A percentile compares a stretch with the other conserved stretches of the same genome.
Evolutionary conservation across 2,888 invertebrate species (phyloP).

Genomic region (Oscheius onirici): DNA sequence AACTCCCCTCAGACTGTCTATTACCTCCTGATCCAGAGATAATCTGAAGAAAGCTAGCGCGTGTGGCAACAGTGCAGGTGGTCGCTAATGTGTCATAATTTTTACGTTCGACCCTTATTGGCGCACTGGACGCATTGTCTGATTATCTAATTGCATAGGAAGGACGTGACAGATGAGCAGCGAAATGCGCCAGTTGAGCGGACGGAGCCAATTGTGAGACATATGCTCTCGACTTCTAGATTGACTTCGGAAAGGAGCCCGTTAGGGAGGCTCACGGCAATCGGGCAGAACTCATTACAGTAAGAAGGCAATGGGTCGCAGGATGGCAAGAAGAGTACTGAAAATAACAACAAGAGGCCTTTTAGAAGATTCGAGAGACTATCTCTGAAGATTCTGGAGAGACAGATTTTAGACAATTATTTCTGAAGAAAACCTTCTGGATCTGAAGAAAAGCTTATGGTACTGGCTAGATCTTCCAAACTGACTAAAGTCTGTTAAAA

Average conservation of each 20-base stretch:
- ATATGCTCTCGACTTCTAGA: neutral
- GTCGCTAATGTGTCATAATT: constrained; percentile 33
- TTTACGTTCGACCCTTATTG: constrained; percentile 29
- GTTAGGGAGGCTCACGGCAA: constrained; percentile 11
- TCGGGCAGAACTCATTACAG: constrained; percentile 28
- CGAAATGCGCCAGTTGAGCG: constrained; percentile 28
- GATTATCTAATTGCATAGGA: constrained; percentile 30
- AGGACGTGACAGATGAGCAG: constrained; percentile 31
- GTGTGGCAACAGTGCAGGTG: constrained; percentile 33
- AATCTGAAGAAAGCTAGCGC: neutral
- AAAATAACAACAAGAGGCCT: too few species aligned
- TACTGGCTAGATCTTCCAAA: too few species aligned
- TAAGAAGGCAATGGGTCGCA: constrained; percentile 22
- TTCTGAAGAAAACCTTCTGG: too few species aligned
- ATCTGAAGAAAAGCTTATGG: too few species aligned
- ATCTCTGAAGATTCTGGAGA: too few species aligned
- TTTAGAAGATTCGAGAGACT: too few species aligned
- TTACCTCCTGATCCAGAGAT: neutral
- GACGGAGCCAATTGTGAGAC: constrained; percentile 24
- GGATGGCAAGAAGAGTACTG: neutral
- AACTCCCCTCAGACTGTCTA: neutral
- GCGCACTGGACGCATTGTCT: constrained; percentile 31
- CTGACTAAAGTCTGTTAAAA: too few species aligned
- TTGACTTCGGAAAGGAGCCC: neutral
- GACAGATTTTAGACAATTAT: too few species aligned